A percentile compares a stretch with the other conserved stretches of the same genome.
phyloP scores from a whole-genome alignment of 1,140 invertebrate genomes.

The Pectinophora gossypiella region DNA sequence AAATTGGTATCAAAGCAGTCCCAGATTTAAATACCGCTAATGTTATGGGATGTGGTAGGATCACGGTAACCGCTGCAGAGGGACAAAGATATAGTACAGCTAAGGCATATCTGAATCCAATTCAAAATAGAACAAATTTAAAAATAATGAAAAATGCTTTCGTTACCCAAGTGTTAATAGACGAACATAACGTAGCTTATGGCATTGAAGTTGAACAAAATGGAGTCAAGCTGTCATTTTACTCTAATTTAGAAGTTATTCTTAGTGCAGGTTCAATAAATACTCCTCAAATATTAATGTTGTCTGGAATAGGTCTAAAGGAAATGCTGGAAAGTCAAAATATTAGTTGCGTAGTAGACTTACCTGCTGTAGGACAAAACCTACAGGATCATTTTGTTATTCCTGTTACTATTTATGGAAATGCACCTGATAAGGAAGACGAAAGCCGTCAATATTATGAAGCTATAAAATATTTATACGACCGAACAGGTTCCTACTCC shows the following conservation, averaged over 20 bases:
- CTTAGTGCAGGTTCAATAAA: slow-evolving; percentile 72
- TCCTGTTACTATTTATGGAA: slow-evolving; percentile 35
- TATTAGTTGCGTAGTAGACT: slow-evolving; percentile 74
- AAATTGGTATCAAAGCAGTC: slow-evolving; percentile 32
- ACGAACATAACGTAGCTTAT: slow-evolving; percentile 28
- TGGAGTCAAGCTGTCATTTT: slow-evolving; percentile 31
- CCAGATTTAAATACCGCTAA: slow-evolving; percentile 45
- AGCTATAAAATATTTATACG: slow-evolving; percentile 41
- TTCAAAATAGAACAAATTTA: slow-evolving; percentile 79
- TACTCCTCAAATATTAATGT: slow-evolving; percentile 70
- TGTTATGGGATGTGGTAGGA: slow-evolving; percentile 46
- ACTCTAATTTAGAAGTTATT: slow-evolving; percentile 70
- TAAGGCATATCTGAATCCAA: slow-evolving; percentile 76
- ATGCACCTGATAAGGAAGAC: slow-evolving; percentile 22
- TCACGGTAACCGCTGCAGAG: slow-evolving; percentile 45
- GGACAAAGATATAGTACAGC: slow-evolving; percentile 78
- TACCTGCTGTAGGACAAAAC: slow-evolving; percentile 82
- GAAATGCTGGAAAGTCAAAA: slow-evolving; percentile 46
- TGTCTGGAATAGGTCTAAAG: slow-evolving; percentile 64
- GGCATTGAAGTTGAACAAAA: slow-evolving; percentile 49
- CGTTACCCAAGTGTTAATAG: slow-evolving; percentile 65
- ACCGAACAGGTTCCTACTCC: slow-evolving; percentile 42
- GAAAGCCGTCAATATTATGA: slow-evolving; percentile 23
- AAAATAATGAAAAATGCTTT: slow-evolving; percentile 78
- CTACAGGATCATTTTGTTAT: slow-evolving; percentile 77